A percentile compares a stretch with the other conserved stretches of the same genome.
These are phyloP conservation scores for Koerneria pararmatus DNA, from an alignment of 2,888 invertebrate genomes.

Conservation along the genomic window DNA sequence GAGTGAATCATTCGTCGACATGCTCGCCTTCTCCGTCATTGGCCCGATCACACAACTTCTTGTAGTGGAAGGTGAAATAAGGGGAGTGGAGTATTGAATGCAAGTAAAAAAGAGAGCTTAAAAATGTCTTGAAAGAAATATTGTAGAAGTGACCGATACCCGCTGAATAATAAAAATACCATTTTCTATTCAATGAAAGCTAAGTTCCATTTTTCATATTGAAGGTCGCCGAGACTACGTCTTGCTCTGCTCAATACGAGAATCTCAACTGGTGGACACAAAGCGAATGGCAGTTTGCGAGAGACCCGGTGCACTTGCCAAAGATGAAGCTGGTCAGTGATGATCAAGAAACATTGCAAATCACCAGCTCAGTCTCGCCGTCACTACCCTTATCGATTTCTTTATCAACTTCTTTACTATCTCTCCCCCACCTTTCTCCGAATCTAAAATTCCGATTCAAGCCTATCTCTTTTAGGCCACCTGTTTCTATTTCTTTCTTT, in stretches of 20 bases:
- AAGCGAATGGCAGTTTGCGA: slow-evolving; percentile 39
- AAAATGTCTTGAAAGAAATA: not conserved
- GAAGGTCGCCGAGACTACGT: slow-evolving; percentile 39
- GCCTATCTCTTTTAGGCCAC: too few species aligned
- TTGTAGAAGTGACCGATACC: too few species aligned
- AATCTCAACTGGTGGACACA: slow-evolving; percentile 35
- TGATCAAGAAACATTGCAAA: too few species aligned
- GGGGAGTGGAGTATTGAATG: not conserved
- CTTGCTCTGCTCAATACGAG: slow-evolving; percentile 33
- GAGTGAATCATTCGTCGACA: slow-evolving; percentile 36
- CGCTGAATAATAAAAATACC: too few species aligned
- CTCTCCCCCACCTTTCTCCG: too few species aligned
- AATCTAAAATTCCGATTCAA: too few species aligned
- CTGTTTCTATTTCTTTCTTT: too few species aligned
- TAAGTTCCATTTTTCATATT: too few species aligned
- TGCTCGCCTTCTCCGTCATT: slow-evolving; percentile 41
- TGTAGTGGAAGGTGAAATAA: slow-evolving; percentile 40
- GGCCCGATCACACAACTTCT: slow-evolving; percentile 41
- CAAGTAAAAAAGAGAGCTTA: not conserved
- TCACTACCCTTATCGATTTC: too few species aligned
- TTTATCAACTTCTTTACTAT: too few species aligned
- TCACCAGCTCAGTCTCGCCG: too few species aligned
- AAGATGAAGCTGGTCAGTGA: slow-evolving; percentile 39
- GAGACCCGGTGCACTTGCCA: slow-evolving; percentile 36
- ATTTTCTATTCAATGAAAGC: too few species aligned